Evolutionary conservation across 2,888 invertebrate species (phyloP), one percentile per base, ranked within the genome.

Genomic region (Hyposoter didymator): DNA sequence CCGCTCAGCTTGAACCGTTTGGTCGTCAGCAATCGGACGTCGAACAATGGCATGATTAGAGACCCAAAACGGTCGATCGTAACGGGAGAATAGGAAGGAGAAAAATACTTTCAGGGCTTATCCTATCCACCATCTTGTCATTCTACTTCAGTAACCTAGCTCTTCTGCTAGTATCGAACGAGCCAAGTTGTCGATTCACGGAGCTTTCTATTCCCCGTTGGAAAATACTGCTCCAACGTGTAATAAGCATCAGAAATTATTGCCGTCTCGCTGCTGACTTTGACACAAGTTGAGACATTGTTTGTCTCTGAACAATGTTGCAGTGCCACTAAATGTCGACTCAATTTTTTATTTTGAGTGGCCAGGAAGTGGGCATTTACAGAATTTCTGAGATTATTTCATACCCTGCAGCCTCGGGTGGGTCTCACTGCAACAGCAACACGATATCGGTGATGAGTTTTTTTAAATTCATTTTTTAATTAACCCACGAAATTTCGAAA

Each of bases 21-120:
- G 82, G 84, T 88, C 86, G 88, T 88, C 89, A 84, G 87, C 89
- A 87, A 88, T 89, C 89, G 87, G 85, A 88, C 87, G 83, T 73
- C 88, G 90, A 88, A 92, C 92, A 92, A 92, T 91, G 87, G 90
- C 88, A 89, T 90, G 91, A 91, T 92, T 91, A 92, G 90, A 78
- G 88, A 87, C 87, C 91, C 90, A 91, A 90, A 90, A 89, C 85
- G 84, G 87, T 82, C 87, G 87, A 88, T 88, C 84, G 87, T 84
- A 85, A 76, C 80, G 82, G n/a, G 52, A 52, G 62, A 52, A 55
- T 64, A 49, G 47, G 82, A 72, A 47, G 43, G 75, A 78, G 62
- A 47, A 78, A 82, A 69, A 62, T 78, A 73, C 81, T 78, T 59
- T 28, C 70, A 28, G 19, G 49, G 66, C 62, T 78, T 32, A 69